Evolutionary conservation across 2,113 vertebrate species (phyloP).

Genomic region (Myrmecophaga tridactyla): DNA sequence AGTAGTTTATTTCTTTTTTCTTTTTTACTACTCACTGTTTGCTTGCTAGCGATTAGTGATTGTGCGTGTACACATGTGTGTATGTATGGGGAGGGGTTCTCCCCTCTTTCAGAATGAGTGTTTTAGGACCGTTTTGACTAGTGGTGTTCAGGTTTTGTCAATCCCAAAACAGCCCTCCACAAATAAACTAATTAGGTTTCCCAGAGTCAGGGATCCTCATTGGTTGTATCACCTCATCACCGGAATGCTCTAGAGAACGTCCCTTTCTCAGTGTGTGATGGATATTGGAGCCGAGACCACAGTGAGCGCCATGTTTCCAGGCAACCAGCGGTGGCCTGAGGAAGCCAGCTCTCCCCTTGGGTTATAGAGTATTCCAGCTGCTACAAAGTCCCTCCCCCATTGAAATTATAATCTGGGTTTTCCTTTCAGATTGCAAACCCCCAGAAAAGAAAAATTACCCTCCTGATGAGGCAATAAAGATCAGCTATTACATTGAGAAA

Average conservation of each 20-base stretch:
- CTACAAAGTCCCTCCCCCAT: not conserved
- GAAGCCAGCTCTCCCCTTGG: not conserved
- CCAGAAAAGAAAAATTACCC: not conserved
- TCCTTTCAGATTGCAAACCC: not conserved
- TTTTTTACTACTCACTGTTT: not conserved
- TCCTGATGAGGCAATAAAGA: not conserved
- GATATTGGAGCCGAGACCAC: too few species aligned
- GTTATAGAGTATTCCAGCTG: not conserved
- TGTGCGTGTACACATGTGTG: not conserved
- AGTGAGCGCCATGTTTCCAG: not conserved
- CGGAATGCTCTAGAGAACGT: accelerated
- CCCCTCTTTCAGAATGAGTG: not conserved
- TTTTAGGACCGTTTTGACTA: not conserved
- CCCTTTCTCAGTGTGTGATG: not conserved
- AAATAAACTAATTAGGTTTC: not conserved
- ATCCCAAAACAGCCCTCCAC: not conserved
- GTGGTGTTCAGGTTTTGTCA: not conserved
- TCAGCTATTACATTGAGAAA: not conserved
- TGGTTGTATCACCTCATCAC: too few species aligned
- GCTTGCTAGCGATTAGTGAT: not conserved
- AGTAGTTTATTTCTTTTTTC: not conserved
- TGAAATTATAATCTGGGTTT: not conserved
- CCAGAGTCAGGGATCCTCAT: not conserved
- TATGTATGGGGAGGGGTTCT: not conserved
- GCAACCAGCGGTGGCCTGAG: not conserved